A percentile compares a stretch with the other conserved stretches of the same genome.
Conservation (phyloP, 2,888 invertebrate genomes). For the Stenichneumon culpator region DNA sequence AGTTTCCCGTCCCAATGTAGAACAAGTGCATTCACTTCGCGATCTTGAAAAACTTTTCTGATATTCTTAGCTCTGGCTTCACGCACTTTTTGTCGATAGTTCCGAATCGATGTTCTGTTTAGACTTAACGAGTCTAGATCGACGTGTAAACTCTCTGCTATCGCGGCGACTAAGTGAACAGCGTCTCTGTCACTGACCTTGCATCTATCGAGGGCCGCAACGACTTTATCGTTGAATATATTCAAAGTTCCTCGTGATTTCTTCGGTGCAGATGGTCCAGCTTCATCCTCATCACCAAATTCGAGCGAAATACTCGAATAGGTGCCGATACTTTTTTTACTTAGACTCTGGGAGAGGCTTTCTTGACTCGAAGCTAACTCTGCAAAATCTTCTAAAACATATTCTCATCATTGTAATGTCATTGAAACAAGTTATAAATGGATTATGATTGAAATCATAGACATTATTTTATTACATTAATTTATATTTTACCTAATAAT, state of each 20-base stretch:
- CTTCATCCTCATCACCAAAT: conserved; percentile 46
- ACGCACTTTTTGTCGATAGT: conserved; percentile 60
- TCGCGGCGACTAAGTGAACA: conserved; percentile 65
- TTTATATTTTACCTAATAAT: conserved; percentile 9
- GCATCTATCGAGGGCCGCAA: conserved; percentile 54
- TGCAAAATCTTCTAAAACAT: conserved; percentile 30
- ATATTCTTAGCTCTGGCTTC: conserved; percentile 62
- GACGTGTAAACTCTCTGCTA: conserved; percentile 59
- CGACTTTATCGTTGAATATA: conserved; percentile 53
- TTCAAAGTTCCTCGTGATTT: conserved; percentile 52
- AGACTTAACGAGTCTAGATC: conserved; percentile 59
- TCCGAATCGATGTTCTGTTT: conserved; percentile 67
- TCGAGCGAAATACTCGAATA: conserved; percentile 64
- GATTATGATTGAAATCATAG: not conserved
- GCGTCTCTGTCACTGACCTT: conserved; percentile 64
- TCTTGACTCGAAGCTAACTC: conserved; percentile 40
- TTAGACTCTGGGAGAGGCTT: conserved; percentile 40
- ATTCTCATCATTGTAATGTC: conserved; percentile 18
- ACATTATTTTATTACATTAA: not conserved
- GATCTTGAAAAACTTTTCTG: conserved; percentile 59
- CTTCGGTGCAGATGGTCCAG: conserved; percentile 50
- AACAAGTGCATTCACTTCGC: conserved; percentile 64
- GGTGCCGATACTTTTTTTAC: conserved; percentile 63
- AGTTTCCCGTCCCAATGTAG: conserved; percentile 76
- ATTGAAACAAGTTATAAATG: conserved; percentile 8